phyloP scores from a whole-genome alignment of 2,797 vertebrate genomes.

The Gymnoscopelus microlampas region DNA sequence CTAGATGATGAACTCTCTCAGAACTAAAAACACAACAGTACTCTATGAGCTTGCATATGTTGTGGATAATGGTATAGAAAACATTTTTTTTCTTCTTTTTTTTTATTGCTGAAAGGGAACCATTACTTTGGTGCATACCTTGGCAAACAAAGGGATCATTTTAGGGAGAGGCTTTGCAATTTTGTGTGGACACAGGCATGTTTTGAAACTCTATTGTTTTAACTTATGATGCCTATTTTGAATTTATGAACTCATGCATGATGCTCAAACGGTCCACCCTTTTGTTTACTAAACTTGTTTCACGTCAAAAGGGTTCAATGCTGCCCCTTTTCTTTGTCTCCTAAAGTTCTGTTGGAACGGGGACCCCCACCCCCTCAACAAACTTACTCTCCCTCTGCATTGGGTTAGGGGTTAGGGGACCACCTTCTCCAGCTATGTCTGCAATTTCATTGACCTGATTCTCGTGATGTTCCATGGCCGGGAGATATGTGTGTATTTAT shows the following conservation, averaged over 20 bases:
- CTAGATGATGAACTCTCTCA: slow-evolving; percentile 24
- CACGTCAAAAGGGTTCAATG: too few species aligned
- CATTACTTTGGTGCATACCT: slow-evolving; percentile 5
- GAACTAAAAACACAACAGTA: background rate
- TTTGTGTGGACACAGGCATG: background rate
- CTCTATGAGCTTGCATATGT: background rate
- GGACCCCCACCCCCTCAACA: background rate
- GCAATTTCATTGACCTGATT: slow-evolving; percentile 41
- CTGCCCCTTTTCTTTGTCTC: background rate
- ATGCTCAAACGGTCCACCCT: background rate
- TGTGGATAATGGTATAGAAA: background rate
- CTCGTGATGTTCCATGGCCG: slow-evolving; percentile 41
- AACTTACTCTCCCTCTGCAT: background rate
- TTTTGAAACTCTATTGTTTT: background rate
- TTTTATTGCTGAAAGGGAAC: slow-evolving; percentile 15
- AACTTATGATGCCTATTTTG: background rate
- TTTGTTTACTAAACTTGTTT: too few species aligned
- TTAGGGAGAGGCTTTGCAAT: slow-evolving; percentile 16
- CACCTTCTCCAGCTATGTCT: slow-evolving; percentile 7
- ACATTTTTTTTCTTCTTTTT: background rate
- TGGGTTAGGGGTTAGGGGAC: background rate
- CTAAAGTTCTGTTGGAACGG: background rate
- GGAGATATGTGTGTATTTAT: slow-evolving; percentile 53
- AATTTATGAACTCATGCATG: background rate
- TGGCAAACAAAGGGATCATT: slow-evolving; percentile 60